Percentiles rank a stretch among this genome's conserved stretches.
These are phyloP conservation scores for Sitta europaea DNA, from an alignment of 2,113 vertebrate genomes.

Conservation along the genomic window DNA sequence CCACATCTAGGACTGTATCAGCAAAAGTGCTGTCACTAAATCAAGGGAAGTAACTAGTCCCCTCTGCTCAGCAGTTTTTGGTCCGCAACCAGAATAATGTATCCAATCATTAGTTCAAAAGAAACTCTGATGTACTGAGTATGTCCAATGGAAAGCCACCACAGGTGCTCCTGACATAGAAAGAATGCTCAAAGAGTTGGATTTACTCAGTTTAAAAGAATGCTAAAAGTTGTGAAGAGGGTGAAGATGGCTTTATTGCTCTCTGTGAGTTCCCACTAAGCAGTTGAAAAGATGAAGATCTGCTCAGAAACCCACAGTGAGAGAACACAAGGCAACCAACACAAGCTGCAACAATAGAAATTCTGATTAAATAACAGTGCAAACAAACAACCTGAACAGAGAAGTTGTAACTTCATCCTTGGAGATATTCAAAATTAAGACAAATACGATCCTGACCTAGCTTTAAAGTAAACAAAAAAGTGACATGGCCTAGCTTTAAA, in stretches of 20 bases:
- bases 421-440: neutral
- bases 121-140: neutral
- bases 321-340: neutral
- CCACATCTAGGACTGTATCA: fast-evolving
- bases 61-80: neutral
- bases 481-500: neutral
- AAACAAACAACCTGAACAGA: neutral
- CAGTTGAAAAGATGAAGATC: neutral
- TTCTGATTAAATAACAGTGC: neutral
- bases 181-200: neutral
- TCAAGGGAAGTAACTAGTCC: neutral
- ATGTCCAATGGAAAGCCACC: neutral
- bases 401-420: neutral
- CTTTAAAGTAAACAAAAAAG: no score
- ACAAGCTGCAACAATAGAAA: neutral
- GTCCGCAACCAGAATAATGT: neutral
- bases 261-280: neutral
- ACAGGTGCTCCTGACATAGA: neutral
- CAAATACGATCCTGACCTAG: neutral
- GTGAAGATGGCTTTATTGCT: neutral
- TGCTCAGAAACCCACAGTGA: neutral
- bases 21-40: neutral
- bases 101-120: neutral
- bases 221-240: neutral
- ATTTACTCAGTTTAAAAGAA: neutral